Conservation (phyloP, 2,888 invertebrate genomes). For the Ormyrus thymus region DNA sequence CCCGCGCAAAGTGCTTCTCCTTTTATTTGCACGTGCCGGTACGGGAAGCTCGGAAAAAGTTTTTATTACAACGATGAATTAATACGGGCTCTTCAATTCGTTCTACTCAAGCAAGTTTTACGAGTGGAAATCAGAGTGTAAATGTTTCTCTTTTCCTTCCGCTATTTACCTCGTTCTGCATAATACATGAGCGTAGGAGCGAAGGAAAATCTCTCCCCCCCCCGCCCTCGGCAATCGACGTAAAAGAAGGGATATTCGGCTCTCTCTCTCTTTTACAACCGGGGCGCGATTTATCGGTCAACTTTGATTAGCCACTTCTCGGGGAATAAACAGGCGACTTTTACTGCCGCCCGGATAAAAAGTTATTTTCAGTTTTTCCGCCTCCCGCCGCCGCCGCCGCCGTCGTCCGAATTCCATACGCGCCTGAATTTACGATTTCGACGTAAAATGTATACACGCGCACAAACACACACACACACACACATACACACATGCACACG, state of each 20-base stretch:
- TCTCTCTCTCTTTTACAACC: constrained; percentile 6
- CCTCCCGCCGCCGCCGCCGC: neutral
- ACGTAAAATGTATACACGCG: neutral
- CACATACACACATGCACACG: neutral
- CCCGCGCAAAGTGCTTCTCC: neutral
- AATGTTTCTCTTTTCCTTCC: constrained; percentile 30
- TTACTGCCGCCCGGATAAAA: constrained; percentile 31
- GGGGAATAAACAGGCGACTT: constrained; percentile 37
- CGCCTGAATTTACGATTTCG: constrained; percentile 14
- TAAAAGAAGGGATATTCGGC: constrained; percentile 16
- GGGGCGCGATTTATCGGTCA: constrained; percentile 41
- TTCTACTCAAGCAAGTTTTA: constrained; percentile 29
- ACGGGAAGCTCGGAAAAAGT: neutral
- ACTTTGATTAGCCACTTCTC: constrained; percentile 43
- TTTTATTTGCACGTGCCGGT: constrained; percentile 15
- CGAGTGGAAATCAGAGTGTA: constrained; percentile 45
- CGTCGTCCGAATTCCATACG: neutral
- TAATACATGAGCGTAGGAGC: constrained; percentile 39
- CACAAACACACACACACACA: neutral
- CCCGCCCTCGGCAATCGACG: constrained; percentile 2
- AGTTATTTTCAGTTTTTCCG: neutral
- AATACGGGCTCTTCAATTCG: constrained; percentile 32
- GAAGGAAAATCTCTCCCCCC: constrained; percentile 21
- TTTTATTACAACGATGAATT: constrained; percentile 40
- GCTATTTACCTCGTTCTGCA: constrained; percentile 36